Conservation (phyloP, 2,797 vertebrate species). For the Neomorphus geoffroyi region DNA sequence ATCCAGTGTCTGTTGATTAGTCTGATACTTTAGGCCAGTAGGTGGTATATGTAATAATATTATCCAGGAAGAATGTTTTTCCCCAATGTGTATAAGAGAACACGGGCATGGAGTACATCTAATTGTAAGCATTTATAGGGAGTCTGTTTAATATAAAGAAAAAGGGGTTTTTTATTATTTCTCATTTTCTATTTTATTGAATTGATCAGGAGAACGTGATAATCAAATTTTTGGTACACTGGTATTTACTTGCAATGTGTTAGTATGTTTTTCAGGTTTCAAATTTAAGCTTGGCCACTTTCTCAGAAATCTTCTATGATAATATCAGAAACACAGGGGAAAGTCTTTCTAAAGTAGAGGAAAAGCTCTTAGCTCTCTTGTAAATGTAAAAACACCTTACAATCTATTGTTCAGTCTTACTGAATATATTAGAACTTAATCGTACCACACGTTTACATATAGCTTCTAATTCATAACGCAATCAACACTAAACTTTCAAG, state of each 20-base stretch:
- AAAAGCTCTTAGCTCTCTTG: not conserved
- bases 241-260: not conserved
- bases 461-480: not conserved
- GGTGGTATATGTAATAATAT: not conserved
- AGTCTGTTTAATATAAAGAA: not conserved
- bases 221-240: not conserved
- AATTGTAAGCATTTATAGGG: not conserved
- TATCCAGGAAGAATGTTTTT: not conserved
- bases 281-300: not conserved
- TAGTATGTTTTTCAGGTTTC: not conserved
- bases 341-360: not conserved
- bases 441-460: not conserved
- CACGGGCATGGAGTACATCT: not conserved
- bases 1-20: not conserved
- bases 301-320: not conserved
- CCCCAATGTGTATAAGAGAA: not conserved
- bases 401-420: not conserved
- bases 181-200: not conserved
- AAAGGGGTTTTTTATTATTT: not conserved
- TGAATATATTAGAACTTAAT: not conserved
- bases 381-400: not conserved
- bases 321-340: not conserved
- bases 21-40: not conserved
- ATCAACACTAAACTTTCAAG: not conserved
- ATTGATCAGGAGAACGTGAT: not conserved